Evolutionary conservation across 1,140 invertebrate genomes (phyloP), one percentile per base, ranked within the genome.

Genomic region (Panulirus ornatus): DNA sequence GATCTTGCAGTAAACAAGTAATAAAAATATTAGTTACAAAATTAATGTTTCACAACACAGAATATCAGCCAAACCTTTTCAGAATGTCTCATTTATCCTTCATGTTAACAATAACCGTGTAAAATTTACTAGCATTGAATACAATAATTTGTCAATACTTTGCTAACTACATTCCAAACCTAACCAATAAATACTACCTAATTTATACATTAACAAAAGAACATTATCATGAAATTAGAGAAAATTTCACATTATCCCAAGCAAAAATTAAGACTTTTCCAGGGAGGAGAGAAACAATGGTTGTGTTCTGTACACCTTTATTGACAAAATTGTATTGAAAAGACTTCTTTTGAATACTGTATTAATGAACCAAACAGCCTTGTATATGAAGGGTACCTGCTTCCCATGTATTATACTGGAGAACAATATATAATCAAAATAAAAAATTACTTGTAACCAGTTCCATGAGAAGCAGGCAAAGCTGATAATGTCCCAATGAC

Each of bases 321-420:
- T 89, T 89, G 88, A 89, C 88, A 89, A 89, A 89, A 89, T 82
- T 89, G 85, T 89, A 82, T 82, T 89, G 88, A 89, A 89, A 89
- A 89, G 81, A 89, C 51, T 75, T 88, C 40, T 83, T 89, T 89
- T 76, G 88, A 89, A 89, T 89, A 89, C 88, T 89, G 88, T 81
- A 89, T 66, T 83, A 54, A 89, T 83, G 42, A 89, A 89, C 78
- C 79, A 89, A 89, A 89, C 79, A 83, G 88, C 79, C 85, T 78
- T 87, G 85, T 78, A 87, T 87, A 79, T 84, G 22, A 79, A 75
- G 73, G n/a, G 75, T 87, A 78, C 54, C 75, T 87, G 85, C 85
- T 78, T 87, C 75, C 51, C 75, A 70, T 66, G 70, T 70, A 42
- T 89, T 71, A 34, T 73, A 54, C 88, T 47, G 51, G 75, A 87